Evolutionary conservation across 2,888 invertebrate genomes (phyloP).

Genomic region (Selenia dentaria): DNA sequence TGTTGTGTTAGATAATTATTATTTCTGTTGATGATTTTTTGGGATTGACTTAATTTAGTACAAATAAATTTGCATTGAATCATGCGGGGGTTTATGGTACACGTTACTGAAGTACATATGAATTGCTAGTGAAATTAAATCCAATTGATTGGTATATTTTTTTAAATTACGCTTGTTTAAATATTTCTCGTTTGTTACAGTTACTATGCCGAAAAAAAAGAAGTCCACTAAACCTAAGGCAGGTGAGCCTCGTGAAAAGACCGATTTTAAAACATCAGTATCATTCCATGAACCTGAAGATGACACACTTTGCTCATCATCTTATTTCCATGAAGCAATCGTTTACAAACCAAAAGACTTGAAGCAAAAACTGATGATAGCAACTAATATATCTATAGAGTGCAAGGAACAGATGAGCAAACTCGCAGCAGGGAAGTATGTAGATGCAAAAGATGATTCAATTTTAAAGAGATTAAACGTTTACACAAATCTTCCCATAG

Average conservation of each 20-base stretch:
- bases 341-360: conserved; percentile 1
- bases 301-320: background rate
- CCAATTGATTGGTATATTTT: too few species aligned
- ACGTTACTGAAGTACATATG: too few species aligned
- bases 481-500: conserved; percentile 2
- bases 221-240: background rate
- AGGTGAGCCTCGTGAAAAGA: background rate
- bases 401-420: conserved; percentile 3
- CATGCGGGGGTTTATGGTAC: too few species aligned
- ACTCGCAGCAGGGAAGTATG: background rate
- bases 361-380: conserved; percentile 14
- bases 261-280: background rate
- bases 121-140: too few species aligned
- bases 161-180: too few species aligned
- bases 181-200: conserved; percentile 10
- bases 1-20: too few species aligned
- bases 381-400: background rate
- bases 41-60: too few species aligned
- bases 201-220: conserved; percentile 4
- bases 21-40: too few species aligned
- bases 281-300: conserved; percentile 7
- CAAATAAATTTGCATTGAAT: too few species aligned
- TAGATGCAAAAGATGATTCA: background rate
- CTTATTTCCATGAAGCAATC: background rate
- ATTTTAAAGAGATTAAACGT: background rate